Evolutionary conservation across 92 coral and sea anemone genomes (phyloP).

Genomic region (Paramuricea clavata): DNA sequence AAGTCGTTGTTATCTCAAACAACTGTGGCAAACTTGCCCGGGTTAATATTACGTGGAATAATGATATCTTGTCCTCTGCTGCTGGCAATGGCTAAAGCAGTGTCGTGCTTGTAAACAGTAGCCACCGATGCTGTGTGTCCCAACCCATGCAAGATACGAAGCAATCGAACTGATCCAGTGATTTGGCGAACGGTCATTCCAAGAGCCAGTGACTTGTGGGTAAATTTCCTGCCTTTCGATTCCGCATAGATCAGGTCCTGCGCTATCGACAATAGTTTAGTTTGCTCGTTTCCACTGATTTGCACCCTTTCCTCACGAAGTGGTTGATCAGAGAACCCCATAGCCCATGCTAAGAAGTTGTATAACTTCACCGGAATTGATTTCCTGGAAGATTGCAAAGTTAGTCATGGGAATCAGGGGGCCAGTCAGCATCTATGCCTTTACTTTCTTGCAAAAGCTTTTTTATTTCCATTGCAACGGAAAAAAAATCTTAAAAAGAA

Average conservation of each 20-base stretch:
- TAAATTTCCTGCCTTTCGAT: constrained; percentile 68
- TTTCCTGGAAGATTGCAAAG: background rate
- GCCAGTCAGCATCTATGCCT: constrained; percentile 41
- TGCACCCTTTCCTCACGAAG: constrained; percentile 26
- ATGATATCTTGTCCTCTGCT: constrained; percentile 60
- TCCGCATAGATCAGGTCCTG: constrained; percentile 75
- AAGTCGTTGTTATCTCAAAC: constrained; percentile 82
- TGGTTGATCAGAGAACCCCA: constrained; percentile 25
- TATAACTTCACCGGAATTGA: constrained; percentile 14
- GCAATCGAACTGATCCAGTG: constrained; percentile 68
- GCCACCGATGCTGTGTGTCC: constrained; percentile 60
- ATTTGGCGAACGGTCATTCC: constrained; percentile 76
- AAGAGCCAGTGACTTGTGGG: constrained; percentile 73
- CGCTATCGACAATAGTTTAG: constrained; percentile 54
- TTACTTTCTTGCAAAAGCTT: constrained; percentile 26
- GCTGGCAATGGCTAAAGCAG: constrained; percentile 70
- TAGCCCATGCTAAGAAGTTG: constrained; percentile 42
- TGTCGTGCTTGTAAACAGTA: constrained; percentile 76
- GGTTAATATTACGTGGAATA: constrained; percentile 63
- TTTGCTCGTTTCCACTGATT: constrained; percentile 4
- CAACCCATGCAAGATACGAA: constrained; percentile 23
- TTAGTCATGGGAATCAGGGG: constrained; percentile 23
- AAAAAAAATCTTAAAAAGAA: constrained; percentile 18
- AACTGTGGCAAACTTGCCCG: constrained; percentile 63
- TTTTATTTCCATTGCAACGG: constrained; percentile 14